phyloP scores from a whole-genome alignment of 2,797 vertebrate species.

The Diplodus puntazzo region DNA sequence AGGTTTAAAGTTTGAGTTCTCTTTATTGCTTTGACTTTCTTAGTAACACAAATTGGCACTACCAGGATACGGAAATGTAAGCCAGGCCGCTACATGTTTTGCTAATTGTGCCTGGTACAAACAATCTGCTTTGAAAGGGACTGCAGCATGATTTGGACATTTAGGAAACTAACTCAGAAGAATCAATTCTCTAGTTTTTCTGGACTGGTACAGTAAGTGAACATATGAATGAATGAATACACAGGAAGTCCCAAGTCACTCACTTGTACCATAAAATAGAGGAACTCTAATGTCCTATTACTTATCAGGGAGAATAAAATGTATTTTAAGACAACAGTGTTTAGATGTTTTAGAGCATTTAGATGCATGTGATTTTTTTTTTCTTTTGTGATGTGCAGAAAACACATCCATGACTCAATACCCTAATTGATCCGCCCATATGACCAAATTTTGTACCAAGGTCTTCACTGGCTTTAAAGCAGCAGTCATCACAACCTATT shows the following conservation, averaged over 20 bases:
- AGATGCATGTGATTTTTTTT: background rate
- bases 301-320: background rate
- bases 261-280: slow-evolving; percentile 6
- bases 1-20: slow-evolving; percentile 28
- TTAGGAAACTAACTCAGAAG: slow-evolving; percentile 52
- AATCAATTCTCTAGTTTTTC: slow-evolving; percentile 33
- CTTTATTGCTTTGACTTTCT: slow-evolving; percentile 18
- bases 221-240: slow-evolving; percentile 21
- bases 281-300: background rate
- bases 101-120: slow-evolving; percentile 51
- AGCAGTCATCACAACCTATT: slow-evolving; percentile 42
- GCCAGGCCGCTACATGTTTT: slow-evolving; percentile 35
- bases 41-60: slow-evolving; percentile 23
- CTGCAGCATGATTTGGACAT: slow-evolving; percentile 47
- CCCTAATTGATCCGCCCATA: slow-evolving; percentile 13
- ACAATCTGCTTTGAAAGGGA: slow-evolving; percentile 52
- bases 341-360: background rate
- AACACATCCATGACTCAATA: background rate
- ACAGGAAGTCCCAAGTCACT: slow-evolving; percentile 9
- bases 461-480: slow-evolving; percentile 31
- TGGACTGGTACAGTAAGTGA: slow-evolving; percentile 10
- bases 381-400: background rate
- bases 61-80: slow-evolving; percentile 51
- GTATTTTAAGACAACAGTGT: background rate
- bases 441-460: background rate